phyloP scores from a whole-genome alignment of 2,113 vertebrate genomes.

The Euleptes europaea region DNA sequence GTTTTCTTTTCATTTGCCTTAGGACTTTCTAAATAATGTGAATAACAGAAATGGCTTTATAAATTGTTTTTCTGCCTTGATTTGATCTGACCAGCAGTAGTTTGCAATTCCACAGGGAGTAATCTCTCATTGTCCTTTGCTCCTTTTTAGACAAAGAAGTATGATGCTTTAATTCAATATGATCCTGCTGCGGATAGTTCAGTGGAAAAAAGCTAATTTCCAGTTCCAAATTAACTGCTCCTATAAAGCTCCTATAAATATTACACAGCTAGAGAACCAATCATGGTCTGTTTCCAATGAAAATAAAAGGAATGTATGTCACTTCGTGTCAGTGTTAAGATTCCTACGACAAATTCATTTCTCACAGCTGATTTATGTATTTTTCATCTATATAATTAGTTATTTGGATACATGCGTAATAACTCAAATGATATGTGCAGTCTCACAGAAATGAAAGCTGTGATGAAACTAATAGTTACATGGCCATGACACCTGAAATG shows the following conservation, averaged over 20 bases:
- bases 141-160: slow-evolving; percentile 29
- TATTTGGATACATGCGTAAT: slow-evolving; percentile 43
- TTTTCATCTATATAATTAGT: slow-evolving; percentile 29
- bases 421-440: not conserved
- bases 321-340: slow-evolving; percentile 26
- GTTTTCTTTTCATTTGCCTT: not conserved
- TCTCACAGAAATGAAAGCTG: slow-evolving; percentile 23
- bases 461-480: not conserved
- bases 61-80: slow-evolving; percentile 41
- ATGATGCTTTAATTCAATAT: slow-evolving; percentile 46
- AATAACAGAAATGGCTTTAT: slow-evolving; percentile 33
- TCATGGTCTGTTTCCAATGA: slow-evolving; percentile 47
- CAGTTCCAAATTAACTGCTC: slow-evolving; percentile 61
- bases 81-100: slow-evolving; percentile 29
- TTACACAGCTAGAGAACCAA: slow-evolving; percentile 32
- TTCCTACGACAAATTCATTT: slow-evolving; percentile 23
- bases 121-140: slow-evolving; percentile 50
- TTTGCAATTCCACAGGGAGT: slow-evolving; percentile 27
- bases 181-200: slow-evolving; percentile 49
- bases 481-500: slow-evolving; percentile 8
- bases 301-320: slow-evolving; percentile 36
- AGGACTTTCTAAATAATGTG: not conserved
- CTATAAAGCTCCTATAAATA: slow-evolving; percentile 55
- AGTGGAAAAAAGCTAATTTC: slow-evolving; percentile 62
- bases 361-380: slow-evolving; percentile 25